Base-by-base conservation (phyloP, 1,140 invertebrate species). In the Phymastichus coffea region DNA sequence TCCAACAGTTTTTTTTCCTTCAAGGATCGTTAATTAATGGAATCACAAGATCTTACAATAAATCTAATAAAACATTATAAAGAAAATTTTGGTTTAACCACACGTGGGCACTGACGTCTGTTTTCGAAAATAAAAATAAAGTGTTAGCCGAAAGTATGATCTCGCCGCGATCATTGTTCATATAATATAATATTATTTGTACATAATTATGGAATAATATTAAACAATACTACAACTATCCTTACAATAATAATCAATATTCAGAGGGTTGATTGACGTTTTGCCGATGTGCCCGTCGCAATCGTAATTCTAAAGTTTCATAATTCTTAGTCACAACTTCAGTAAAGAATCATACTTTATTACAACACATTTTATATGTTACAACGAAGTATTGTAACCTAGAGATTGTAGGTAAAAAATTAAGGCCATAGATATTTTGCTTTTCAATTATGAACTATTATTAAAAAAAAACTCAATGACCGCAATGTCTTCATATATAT, bases 171-270 rank as follows among this genome's bases (percentile, higher is more conserved):
- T 25, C 25, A n/a, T 20, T 53, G 43, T 60, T n/a, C 30, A 53
- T 53, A 53, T 47, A 38, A 35, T 44, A 53, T 43, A 41, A 59
- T 53, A 47, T 54, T 40, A 54, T 14, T 60, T 54, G 51, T 60
- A 60, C 51, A 59, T 17, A 37, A 40, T 38, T 40, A 48, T 38
- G 51, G 57, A 60, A 60, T 60, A 48, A 40, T 48, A 53, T 53
- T 59, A 52, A 59, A 4, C 4, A 15, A 54, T 54, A 43, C 15
- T 52, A 43, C 52, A 46, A 10, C 20, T 38, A 53, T 53, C 37
- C 41, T 54, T 54, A 60, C 40, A 37, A 54, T 37, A 54, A 54
- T 40, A 54, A 22, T 54, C 1, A 60, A 47, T 47, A 25, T 30
- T 47, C 30, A 35, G 17, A 38, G 19, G 22, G 15, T 47, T 54